phyloP scores from a whole-genome alignment of 2,888 invertebrate species.

The Phlogophora meticulosa region DNA sequence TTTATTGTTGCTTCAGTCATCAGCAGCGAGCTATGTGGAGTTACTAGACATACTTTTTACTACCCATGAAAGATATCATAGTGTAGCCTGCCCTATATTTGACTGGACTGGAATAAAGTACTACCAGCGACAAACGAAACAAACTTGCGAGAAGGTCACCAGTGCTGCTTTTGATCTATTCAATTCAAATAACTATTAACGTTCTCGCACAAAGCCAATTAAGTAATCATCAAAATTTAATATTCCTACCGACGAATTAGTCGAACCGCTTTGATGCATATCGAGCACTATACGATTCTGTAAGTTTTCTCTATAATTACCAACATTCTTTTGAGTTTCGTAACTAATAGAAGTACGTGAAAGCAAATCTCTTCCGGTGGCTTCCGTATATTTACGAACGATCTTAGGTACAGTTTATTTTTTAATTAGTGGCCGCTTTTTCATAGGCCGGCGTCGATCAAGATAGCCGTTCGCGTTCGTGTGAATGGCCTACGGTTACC shows the following conservation, averaged over 20 bases:
- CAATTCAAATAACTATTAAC: slow-evolving; percentile 18
- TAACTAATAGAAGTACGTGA: slow-evolving; percentile 69
- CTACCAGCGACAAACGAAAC: not conserved
- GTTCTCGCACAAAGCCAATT: slow-evolving; percentile 36
- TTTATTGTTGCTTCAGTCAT: slow-evolving; percentile 30
- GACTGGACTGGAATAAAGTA: not conserved
- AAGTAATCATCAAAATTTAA: slow-evolving; percentile 34
- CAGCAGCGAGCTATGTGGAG: not conserved
- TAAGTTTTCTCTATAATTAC: slow-evolving; percentile 58
- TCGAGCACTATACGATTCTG: slow-evolving; percentile 30
- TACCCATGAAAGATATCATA: not conserved
- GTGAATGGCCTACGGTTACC: slow-evolving; percentile 89
- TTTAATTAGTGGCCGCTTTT: slow-evolving; percentile 90
- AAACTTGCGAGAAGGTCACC: not conserved
- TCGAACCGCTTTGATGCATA: slow-evolving; percentile 42
- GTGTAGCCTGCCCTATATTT: not conserved
- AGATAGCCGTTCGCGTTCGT: slow-evolving; percentile 86
- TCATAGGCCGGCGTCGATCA: slow-evolving; percentile 89
- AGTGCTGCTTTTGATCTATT: not conserved
- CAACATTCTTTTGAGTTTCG: slow-evolving; percentile 61
- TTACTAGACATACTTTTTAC: not conserved
- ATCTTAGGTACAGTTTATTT: slow-evolving; percentile 88
- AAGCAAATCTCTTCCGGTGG: slow-evolving; percentile 83
- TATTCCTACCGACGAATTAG: slow-evolving; percentile 28
- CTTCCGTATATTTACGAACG: slow-evolving; percentile 84